Evolutionary conservation across 1,140 invertebrate genomes (phyloP).

Genomic region (Formica exsecta): DNA sequence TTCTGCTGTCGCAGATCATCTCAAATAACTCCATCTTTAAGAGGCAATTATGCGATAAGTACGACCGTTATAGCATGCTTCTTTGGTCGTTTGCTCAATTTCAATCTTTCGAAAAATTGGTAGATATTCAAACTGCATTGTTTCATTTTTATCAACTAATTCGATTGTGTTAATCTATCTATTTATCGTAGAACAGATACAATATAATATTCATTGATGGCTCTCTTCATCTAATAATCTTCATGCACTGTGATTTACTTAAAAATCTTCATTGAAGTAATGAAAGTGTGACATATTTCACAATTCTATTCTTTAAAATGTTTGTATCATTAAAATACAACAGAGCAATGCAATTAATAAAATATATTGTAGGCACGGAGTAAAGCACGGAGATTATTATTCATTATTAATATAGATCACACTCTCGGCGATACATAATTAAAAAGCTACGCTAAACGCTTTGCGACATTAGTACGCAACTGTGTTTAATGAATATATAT

Average conservation of each 20-base stretch:
- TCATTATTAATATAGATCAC: neutral
- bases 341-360: neutral
- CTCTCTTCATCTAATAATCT: neutral
- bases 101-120: neutral
- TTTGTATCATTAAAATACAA: neutral
- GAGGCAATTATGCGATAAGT: neutral
- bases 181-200: neutral
- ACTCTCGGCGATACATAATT: neutral
- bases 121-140: neutral
- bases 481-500: neutral
- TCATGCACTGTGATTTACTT: neutral
- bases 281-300: neutral
- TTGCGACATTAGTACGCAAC: neutral
- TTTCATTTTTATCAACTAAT: neutral
- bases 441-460: neutral
- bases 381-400: too few species aligned
- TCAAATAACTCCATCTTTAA: neutral
- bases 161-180: neutral
- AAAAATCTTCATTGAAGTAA: neutral
- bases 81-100: neutral
- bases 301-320: neutral
- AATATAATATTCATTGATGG: neutral
- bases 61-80: neutral
- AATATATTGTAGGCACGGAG: neutral
- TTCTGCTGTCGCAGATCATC: neutral